phyloP scores from a whole-genome alignment of 2,888 invertebrate species.

The Dasypolia templi region DNA sequence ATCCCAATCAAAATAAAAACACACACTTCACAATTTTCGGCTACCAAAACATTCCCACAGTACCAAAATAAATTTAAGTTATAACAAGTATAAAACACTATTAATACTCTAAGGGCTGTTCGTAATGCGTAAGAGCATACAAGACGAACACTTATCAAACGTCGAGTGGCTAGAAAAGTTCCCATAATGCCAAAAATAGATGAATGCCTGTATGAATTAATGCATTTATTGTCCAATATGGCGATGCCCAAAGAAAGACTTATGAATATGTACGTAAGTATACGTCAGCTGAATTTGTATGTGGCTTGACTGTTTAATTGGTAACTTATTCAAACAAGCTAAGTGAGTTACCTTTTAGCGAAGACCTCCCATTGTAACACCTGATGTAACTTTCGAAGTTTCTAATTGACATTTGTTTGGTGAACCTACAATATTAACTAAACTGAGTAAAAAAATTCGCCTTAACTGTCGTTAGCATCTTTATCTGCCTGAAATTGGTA shows the following conservation, averaged over 20 bases:
- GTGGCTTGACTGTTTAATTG: constrained; percentile 32
- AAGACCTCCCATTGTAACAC: constrained; percentile 39
- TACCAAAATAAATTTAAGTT: constrained; percentile 71
- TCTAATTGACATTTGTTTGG: not conserved
- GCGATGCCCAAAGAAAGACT: constrained; percentile 57
- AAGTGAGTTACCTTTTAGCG: constrained; percentile 15
- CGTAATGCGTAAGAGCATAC: constrained; percentile 57
- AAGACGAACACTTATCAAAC: constrained; percentile 62
- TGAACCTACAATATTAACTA: not conserved
- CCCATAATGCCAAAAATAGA: constrained; percentile 76
- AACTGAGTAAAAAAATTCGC: too few species aligned
- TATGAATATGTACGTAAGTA: constrained; percentile 43
- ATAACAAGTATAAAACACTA: constrained; percentile 69
- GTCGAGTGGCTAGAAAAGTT: constrained; percentile 72
- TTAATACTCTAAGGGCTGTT: constrained; percentile 64
- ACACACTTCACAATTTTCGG: constrained; percentile 55
- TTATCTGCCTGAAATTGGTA: not conserved
- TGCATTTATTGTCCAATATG: constrained; percentile 53
- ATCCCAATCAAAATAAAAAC: constrained; percentile 55
- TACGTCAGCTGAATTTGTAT: constrained; percentile 33
- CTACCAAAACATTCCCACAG: constrained; percentile 71
- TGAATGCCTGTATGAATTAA: constrained; percentile 56
- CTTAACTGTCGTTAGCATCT: not conserved
- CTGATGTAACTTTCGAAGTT: not conserved
- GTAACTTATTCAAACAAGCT: constrained; percentile 18